Percentiles rank a stretch among this genome's conserved stretches.
These are phyloP conservation scores for Aurelia sp. DNA, from an alignment of 30 jellyfish, hydroid and myxozoan genomes.

Conservation along the genomic window DNA sequence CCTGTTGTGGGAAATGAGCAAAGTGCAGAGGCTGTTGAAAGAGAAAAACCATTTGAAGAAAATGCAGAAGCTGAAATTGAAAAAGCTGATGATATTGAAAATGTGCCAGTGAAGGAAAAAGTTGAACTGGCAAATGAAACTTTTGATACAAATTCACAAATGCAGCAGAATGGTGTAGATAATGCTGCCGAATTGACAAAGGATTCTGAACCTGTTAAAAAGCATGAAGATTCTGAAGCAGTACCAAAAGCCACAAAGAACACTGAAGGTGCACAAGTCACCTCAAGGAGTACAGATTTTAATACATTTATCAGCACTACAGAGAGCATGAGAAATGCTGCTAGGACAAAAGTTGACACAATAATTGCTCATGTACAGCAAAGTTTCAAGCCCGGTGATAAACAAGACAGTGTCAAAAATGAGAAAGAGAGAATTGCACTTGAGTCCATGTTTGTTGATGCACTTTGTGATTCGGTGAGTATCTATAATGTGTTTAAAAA, in stretches of 20 bases:
- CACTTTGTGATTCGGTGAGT: constrained; percentile 69
- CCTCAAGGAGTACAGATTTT: too few species aligned
- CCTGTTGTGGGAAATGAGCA: too few species aligned
- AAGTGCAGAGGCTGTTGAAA: too few species aligned
- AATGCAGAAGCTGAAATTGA: not conserved
- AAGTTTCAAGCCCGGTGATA: constrained; percentile 10
- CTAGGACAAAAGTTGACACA: constrained; percentile 65
- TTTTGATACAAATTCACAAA: not conserved
- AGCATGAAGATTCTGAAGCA: not conserved
- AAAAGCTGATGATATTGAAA: too few species aligned
- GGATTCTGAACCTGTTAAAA: not conserved
- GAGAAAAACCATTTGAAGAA: not conserved
- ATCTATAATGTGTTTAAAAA: too few species aligned
- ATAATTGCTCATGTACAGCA: constrained; percentile 55
- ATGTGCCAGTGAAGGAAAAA: too few species aligned
- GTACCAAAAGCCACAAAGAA: constrained; percentile 10
- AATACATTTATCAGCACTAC: constrained; percentile 56
- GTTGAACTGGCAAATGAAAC: too few species aligned
- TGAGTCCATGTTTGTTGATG: constrained; percentile 46
- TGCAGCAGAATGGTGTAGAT: not conserved
- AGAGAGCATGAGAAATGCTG: constrained; percentile 71
- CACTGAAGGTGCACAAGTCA: not conserved
- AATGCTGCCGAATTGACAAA: constrained; percentile 5
- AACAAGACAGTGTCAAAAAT: not conserved
- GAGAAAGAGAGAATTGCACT: not conserved